A percentile compares a stretch with the other conserved stretches of the same genome.
These are phyloP conservation scores for Oncorhynchus clarkii DNA, from an alignment of 2,113 vertebrate species.

Conservation along the genomic window DNA sequence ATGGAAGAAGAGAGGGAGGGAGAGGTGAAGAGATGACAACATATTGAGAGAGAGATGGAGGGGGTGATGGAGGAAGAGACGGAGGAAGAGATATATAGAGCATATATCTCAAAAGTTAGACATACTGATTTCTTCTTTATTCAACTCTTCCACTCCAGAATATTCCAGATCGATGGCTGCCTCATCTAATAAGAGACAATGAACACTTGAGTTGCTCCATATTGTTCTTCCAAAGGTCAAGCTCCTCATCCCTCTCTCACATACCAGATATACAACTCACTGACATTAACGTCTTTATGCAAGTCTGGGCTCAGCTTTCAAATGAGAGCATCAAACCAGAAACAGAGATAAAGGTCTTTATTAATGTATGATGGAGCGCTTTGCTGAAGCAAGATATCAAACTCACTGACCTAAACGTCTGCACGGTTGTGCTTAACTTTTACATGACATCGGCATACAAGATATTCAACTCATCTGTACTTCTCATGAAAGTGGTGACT, in stretches of 20 bases:
- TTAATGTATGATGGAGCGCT: too few relatives aligned
- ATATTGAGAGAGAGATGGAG: not conserved
- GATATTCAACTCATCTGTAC: not conserved
- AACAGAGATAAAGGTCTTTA: too few relatives aligned
- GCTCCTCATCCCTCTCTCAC: not conserved
- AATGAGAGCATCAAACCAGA: too few relatives aligned
- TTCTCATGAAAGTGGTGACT: not conserved
- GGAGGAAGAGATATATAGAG: not conserved
- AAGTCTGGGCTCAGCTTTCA: too few relatives aligned
- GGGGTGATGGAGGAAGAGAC: not conserved
- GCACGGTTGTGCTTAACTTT: not conserved
- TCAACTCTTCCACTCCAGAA: slow-evolving; percentile 22
- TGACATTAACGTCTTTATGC: too few relatives aligned
- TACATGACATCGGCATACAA: not conserved
- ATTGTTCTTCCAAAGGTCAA: not conserved
- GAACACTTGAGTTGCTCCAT: not conserved
- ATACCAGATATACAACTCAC: not conserved
- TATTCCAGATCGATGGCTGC: not conserved
- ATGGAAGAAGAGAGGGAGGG: not conserved
- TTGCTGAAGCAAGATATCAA: too few relatives aligned
- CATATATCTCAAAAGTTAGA: slow-evolving; percentile 29
- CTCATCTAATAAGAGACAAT: not conserved
- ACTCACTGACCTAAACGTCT: too few relatives aligned
- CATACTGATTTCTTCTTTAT: slow-evolving; percentile 36
- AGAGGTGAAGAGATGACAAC: not conserved